phyloP scores from a whole-genome alignment of 2,888 invertebrate species.

The Eudasyphora cyanicolor region DNA sequence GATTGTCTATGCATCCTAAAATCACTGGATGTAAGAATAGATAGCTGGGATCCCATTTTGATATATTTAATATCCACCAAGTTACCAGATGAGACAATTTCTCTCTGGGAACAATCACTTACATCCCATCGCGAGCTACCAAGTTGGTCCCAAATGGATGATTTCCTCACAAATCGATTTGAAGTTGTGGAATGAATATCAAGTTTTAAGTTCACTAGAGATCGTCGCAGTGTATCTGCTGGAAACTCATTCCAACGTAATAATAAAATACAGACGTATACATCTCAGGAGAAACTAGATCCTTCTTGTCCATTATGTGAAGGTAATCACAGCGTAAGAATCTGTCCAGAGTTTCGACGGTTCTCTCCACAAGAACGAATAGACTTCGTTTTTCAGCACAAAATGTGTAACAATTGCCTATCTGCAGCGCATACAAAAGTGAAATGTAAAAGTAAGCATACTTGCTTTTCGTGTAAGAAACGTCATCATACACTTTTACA shows the following conservation, averaged over 20 bases:
- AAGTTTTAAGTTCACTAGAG: neutral
- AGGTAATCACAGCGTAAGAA: neutral
- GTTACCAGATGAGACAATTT: conserved; percentile 12
- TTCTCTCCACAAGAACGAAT: conserved; percentile 17
- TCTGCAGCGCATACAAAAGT: neutral
- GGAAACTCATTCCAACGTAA: no score
- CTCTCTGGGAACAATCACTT: neutral
- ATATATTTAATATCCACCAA: conserved; percentile 16
- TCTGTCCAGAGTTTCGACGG: conserved; percentile 6
- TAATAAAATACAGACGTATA: neutral
- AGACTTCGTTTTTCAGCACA: conserved; percentile 21
- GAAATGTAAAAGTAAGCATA: conserved; percentile 10
- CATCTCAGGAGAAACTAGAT: conserved; percentile 15
- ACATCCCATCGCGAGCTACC: neutral
- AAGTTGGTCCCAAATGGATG: conserved; percentile 29
- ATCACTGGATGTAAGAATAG: neutral
- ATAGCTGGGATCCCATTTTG: conserved; percentile 16
- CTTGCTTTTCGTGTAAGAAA: neutral
- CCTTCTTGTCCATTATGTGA: neutral
- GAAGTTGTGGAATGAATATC: conserved; percentile 33
- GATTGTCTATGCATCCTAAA: conserved; percentile 12
- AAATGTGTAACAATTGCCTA: conserved; percentile 31
- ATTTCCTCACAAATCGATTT: conserved; percentile 31
- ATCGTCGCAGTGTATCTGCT: neutral
- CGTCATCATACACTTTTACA: conserved; percentile 15